phyloP scores from a whole-genome alignment of 2,797 vertebrate species.

The Jordanella pulchra region DNA sequence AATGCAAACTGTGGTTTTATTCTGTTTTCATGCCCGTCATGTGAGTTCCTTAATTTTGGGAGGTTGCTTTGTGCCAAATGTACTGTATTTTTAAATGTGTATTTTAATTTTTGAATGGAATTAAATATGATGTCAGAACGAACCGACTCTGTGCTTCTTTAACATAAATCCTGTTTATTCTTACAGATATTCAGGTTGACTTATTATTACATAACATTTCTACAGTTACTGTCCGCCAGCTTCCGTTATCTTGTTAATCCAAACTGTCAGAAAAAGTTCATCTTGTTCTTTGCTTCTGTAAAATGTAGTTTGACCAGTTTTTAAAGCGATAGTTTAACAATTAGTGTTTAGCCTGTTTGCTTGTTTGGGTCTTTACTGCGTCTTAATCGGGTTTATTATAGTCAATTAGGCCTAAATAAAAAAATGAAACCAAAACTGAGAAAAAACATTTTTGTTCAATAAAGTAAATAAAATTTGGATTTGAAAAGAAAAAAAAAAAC shows the following conservation, averaged over 20 bases:
- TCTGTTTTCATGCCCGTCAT: conserved; percentile 82
- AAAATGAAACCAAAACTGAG: too few relatives aligned
- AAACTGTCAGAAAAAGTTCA: conserved; percentile 15
- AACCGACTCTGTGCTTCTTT: neutral
- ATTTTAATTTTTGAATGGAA: conserved; percentile 85
- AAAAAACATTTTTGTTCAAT: too few relatives aligned
- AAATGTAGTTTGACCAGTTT: conserved; percentile 46
- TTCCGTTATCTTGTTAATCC: neutral
- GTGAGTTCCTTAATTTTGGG: conserved; percentile 80
- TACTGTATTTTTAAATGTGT: conserved; percentile 97
- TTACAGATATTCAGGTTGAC: neutral
- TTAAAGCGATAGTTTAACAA: neutral
- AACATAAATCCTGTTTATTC: neutral
- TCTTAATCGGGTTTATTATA: neutral
- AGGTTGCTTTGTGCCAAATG: conserved; percentile 91
- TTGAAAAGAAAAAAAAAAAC: too few relatives aligned
- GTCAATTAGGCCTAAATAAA: too few relatives aligned
- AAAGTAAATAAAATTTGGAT: too few relatives aligned
- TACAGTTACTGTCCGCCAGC: neutral
- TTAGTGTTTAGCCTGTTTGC: neutral
- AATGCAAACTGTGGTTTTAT: conserved; percentile 75
- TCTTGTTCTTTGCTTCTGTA: neutral
- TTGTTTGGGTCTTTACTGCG: neutral
- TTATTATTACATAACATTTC: neutral
- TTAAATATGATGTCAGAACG: conserved; percentile 89